Base-by-base conservation (phyloP, 2,888 invertebrate genomes). In the Hemaris fuciformis region DNA sequence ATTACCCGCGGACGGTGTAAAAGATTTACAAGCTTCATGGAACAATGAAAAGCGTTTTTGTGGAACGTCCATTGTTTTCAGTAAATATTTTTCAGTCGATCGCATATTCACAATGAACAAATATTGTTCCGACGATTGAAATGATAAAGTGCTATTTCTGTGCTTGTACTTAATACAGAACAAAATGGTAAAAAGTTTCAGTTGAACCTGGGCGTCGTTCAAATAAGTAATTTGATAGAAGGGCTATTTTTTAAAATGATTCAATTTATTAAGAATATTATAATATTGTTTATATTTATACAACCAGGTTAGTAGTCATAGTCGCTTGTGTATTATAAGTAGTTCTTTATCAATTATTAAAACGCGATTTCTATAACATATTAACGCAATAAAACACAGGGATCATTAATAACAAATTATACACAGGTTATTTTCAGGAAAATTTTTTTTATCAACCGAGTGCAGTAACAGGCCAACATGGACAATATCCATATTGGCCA, bases 1-100 rank as follows among this genome's bases (percentile, higher is more conserved):
- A 53, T 18, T 31, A 31, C 15, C 41, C 23, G 18, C 48, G 25
- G 22, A 45, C 59, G 46, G 45, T 42, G 15, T 45, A 34, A 63
- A 42, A 60, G 23, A 60, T 63, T 58, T 48, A 31, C 48, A 60
- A 45, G 62, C 53, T 34, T 43, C 34, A 63, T 45, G 71, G 74
- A 82, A 87, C 85, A 85, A 80, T 85, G 79, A 81, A 79, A 83
- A 75, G 73, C 78, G 75, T 79, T 83, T 81, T 79, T 75, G 79
- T 79, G 77, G 79, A 85, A 85, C 82, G 73, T 68, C 80, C 72
- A 87, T 90, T 89, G 89, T 88, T 87, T 83, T 72, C 73, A 75
- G 69, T 66, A 71, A 82, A 85, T 85, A 82, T 81, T 82, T 84
- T 87, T 88, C 87, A 84, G 76, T 76, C 72, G 76, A 81, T 67